Conservation (phyloP, 2,113 vertebrate species). For the Hipposideros armiger region DNA sequence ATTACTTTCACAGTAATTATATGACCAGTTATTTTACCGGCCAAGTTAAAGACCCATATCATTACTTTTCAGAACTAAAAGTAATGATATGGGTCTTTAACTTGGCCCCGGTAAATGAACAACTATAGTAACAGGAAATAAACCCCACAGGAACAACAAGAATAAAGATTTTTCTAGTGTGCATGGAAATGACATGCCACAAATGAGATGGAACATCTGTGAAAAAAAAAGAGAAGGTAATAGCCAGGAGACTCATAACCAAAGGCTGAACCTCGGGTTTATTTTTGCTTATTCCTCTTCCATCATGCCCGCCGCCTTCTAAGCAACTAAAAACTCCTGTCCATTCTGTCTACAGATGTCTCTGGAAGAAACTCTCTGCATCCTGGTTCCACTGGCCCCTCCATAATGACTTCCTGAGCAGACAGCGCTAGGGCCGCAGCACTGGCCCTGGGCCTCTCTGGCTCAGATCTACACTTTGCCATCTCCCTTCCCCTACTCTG, state of each 20-base stretch:
- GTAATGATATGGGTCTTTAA: slow-evolving; percentile 27
- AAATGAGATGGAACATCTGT: background rate
- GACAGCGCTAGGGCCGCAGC: background rate
- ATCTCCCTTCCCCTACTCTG: background rate
- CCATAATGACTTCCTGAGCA: background rate
- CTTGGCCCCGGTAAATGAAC: slow-evolving; percentile 30
- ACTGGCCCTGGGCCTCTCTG: background rate
- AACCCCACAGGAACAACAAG: background rate
- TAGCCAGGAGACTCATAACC: background rate
- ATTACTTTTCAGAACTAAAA: too few species aligned
- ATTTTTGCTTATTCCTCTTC: background rate
- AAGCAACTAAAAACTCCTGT: background rate
- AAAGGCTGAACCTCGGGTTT: background rate
- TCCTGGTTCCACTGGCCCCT: background rate
- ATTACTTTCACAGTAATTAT: background rate
- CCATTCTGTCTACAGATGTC: background rate
- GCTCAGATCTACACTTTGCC: background rate
- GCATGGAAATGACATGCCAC: slow-evolving; percentile 24
- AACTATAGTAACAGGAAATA: slow-evolving; percentile 11
- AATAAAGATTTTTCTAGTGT: slow-evolving; percentile 4
- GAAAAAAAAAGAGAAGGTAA: background rate
- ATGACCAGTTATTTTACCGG: too few species aligned
- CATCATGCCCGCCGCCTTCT: background rate
- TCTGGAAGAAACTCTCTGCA: background rate
- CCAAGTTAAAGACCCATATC: too few species aligned